Evolutionary conservation across 1,140 invertebrate genomes (phyloP), one percentile per base, ranked within the genome.

Genomic region (Pachyrhynchus sulphureomaculatus): DNA sequence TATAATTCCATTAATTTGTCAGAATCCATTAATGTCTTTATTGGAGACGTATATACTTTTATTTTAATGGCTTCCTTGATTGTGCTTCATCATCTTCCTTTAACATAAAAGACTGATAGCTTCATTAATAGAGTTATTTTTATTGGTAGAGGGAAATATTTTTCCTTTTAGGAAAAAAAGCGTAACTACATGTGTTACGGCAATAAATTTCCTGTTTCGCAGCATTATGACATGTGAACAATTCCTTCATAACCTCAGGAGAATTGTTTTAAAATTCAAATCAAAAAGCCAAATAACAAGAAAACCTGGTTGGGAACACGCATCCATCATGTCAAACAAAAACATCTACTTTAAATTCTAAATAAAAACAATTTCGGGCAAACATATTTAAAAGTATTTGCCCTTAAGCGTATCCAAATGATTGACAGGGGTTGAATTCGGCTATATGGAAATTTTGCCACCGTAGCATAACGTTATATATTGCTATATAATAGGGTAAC

Each of bases 291-390:
- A 69, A 69, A 71, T 69, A 69, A 68, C 69, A 68, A 67, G 67
- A 62, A 72, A 72, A 70, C 64, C 47, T 62, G 67, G 55, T 71
- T 66, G 21, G 61, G 59, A 67, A 69, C 64, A 69, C 56, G 58
- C 68, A 72, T 71, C 69, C 66, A 71, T 72, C 71, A 72, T 72
- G 67, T 71, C 66, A 62, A 68, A 65, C 70, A 66, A 24, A 66
- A 67, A 62, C 68, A 70, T 53, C 69, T 68, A 71, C 68, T 73
- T 70, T 70, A 70, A 72, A 70, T 73, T 72, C 68, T 61, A 71
- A 73, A 70, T 71, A 72, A 73, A 73, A 72, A 71, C 68, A 72
- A 71, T 73, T 73, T 72, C 63, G 67, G 44, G 63, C 66, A 73
- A 72, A 73, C 68, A 72, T 73, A 73, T 73, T 73, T 73, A 72